Conservation (phyloP, 2,113 vertebrate genomes). For the Serilophus lunatus region DNA sequence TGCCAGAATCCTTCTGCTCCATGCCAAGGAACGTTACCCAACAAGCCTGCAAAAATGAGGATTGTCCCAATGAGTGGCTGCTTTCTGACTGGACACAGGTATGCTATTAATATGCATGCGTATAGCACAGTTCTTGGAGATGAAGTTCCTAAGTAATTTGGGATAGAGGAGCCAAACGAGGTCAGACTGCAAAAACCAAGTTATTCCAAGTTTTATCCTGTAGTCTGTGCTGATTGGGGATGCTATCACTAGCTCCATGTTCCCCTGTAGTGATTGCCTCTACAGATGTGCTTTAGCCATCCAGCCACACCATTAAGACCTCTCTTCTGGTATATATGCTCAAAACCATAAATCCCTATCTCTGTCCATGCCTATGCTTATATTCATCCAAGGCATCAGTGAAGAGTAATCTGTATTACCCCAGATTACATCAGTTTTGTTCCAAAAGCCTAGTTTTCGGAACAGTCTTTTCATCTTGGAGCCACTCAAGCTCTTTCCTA, state of each 20-base stretch:
- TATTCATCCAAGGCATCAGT: neutral
- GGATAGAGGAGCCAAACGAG: neutral
- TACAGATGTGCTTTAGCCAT: neutral
- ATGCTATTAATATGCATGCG: neutral
- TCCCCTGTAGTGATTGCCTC: neutral
- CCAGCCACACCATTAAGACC: neutral
- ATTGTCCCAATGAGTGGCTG: constrained; percentile 87
- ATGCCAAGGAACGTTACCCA: constrained; percentile 64
- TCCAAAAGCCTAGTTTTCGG: neutral
- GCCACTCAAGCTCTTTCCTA: neutral
- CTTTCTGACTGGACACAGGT: constrained; percentile 91
- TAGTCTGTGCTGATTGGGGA: neutral
- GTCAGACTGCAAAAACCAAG: neutral
- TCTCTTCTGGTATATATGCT: neutral
- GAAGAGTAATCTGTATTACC: neutral
- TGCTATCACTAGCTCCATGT: neutral
- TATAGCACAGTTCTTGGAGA: neutral
- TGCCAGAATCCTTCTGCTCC: constrained; percentile 88
- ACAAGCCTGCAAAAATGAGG: constrained; percentile 77
- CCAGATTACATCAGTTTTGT: neutral
- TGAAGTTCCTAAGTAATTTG: neutral
- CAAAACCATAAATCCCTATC: neutral
- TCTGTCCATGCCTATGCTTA: neutral
- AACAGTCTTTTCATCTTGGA: neutral
- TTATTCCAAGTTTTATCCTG: neutral